phyloP scores from a whole-genome alignment of 1,140 invertebrate species.

The Drosophila gunungcola region DNA sequence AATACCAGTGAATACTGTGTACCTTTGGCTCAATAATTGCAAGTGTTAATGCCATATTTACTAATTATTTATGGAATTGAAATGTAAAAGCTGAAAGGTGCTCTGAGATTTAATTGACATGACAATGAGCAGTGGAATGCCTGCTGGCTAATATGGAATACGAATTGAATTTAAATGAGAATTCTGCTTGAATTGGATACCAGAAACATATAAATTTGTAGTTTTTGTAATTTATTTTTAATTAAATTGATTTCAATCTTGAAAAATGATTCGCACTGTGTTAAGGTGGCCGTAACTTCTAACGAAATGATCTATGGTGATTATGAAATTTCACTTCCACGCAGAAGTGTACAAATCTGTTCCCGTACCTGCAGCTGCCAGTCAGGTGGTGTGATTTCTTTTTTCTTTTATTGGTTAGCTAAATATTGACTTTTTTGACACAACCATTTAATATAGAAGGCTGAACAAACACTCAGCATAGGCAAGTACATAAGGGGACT shows the following conservation, averaged over 20 bases:
- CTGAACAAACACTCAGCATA: slow-evolving; percentile 23
- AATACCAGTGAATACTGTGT: slow-evolving; percentile 10
- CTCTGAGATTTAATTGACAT: slow-evolving; percentile 52
- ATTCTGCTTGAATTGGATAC: slow-evolving; percentile 5
- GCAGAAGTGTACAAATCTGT: slow-evolving; percentile 6
- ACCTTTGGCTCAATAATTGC: slow-evolving; percentile 23
- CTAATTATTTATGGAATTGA: slow-evolving; percentile 50
- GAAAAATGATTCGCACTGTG: slow-evolving; percentile 6
- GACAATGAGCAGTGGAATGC: slow-evolving; percentile 37
- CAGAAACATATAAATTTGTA: neutral
- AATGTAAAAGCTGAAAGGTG: slow-evolving; percentile 40
- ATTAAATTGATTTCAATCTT: slow-evolving; percentile 12
- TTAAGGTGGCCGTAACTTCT: slow-evolving; percentile 19
- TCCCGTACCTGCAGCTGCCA: slow-evolving; percentile 3
- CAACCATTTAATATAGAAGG: slow-evolving; percentile 31
- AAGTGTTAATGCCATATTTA: slow-evolving; percentile 47
- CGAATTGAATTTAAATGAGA: slow-evolving; percentile 46
- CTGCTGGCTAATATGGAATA: slow-evolving; percentile 22
- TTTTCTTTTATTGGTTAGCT: slow-evolving; percentile 55
- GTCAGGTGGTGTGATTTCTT: slow-evolving; percentile 21
- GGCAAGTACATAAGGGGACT: slow-evolving; percentile 21
- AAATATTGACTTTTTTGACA: slow-evolving; percentile 63
- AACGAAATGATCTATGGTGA: slow-evolving; percentile 24
- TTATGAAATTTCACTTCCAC: slow-evolving; percentile 20
- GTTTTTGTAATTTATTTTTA: slow-evolving; percentile 2